Percentiles rank a stretch among this genome's conserved stretches.
These are phyloP conservation scores for Apis cerana DNA, from an alignment of 1,140 invertebrate species.

Conservation along the genomic window DNA sequence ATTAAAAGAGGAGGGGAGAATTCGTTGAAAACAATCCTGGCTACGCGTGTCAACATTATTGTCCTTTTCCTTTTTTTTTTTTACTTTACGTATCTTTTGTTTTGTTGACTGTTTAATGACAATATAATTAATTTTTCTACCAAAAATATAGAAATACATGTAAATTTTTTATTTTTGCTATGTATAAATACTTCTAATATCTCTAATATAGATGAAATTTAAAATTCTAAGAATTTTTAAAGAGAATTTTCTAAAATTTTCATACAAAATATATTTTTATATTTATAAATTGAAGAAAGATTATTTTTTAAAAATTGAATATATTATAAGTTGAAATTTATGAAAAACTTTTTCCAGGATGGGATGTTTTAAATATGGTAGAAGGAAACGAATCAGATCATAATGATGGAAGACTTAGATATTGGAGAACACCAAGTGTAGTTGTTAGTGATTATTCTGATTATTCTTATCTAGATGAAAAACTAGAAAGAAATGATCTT, in stretches of 20 bases:
- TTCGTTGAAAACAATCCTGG: slow-evolving; percentile 15
- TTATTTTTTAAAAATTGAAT: background rate
- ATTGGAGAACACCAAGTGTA: slow-evolving; percentile 89
- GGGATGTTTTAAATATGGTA: slow-evolving; percentile 69
- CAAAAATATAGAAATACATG: no score
- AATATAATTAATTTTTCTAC: background rate
- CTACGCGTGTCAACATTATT: slow-evolving; percentile 41
- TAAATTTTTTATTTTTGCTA: background rate
- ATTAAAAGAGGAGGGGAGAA: background rate
- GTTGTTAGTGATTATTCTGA: slow-evolving; percentile 93
- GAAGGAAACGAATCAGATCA: slow-evolving; percentile 79
- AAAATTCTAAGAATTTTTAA: background rate
- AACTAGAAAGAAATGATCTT: slow-evolving; percentile 73
- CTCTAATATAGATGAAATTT: background rate
- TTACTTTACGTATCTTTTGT: background rate
- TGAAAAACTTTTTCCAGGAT: slow-evolving; percentile 59
- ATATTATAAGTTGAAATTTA: background rate
- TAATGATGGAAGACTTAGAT: slow-evolving; percentile 81
- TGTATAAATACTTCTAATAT: background rate
- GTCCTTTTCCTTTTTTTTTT: background rate
- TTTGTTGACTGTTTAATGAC: background rate
- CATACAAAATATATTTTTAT: no score
- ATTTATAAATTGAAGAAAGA: background rate
- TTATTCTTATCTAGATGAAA: slow-evolving; percentile 81
- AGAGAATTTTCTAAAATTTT: background rate